These are phyloP conservation scores for Arrhopalites spinosus DNA, from an alignment of 2,888 invertebrate genomes.

Conservation along the genomic window DNA sequence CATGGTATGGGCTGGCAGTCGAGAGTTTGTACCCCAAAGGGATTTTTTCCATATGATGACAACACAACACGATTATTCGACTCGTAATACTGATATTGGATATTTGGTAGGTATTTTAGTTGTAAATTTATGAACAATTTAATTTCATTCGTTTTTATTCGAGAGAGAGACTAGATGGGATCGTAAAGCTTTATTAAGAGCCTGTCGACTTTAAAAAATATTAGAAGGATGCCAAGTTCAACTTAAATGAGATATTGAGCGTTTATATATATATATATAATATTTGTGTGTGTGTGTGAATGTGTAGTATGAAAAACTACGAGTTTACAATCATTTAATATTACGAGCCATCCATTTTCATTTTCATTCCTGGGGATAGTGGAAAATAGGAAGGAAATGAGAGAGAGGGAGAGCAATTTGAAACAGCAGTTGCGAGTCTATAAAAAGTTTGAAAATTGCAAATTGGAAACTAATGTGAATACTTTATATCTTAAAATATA, in stretches of 20 bases:
- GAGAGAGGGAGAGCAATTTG: neutral
- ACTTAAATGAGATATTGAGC: neutral
- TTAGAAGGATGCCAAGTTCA: too few relatives aligned
- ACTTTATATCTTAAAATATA: slow-evolving; percentile 1
- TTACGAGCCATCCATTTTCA: neutral
- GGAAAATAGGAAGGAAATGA: neutral
- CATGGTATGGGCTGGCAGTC: neutral
- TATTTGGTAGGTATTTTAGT: too few relatives aligned
- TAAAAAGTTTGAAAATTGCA: slow-evolving; percentile 30
- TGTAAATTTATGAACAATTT: slow-evolving; percentile 25
- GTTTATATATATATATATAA: neutral
- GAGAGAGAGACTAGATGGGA: neutral
- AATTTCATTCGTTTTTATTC: slow-evolving; percentile 22
- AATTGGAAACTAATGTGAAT: slow-evolving; percentile 30
- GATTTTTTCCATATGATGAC: too few relatives aligned
- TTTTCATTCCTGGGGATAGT: neutral
- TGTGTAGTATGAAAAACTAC: too few relatives aligned
- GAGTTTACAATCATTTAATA: too few relatives aligned
- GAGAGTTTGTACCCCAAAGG: too few relatives aligned
- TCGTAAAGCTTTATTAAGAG: slow-evolving; percentile 26
- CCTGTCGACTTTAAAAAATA: slow-evolving; percentile 17
- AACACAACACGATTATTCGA: too few relatives aligned
- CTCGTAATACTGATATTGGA: too few relatives aligned
- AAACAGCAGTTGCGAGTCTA: slow-evolving; percentile 35
- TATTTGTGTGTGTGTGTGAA: neutral